phyloP scores from a whole-genome alignment of 2,888 invertebrate species.

The Lepidochitona cinerea region DNA sequence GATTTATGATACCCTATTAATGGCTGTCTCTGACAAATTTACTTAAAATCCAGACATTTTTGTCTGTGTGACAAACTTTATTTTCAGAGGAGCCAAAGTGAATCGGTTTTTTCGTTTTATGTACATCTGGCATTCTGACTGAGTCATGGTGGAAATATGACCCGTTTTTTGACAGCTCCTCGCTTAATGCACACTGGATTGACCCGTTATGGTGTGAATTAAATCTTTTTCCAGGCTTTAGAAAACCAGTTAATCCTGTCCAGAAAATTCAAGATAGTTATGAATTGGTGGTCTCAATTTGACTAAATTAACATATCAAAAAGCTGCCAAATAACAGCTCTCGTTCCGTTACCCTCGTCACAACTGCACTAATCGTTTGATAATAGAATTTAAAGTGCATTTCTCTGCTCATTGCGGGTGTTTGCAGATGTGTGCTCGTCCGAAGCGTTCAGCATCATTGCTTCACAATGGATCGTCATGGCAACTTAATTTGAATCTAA shows the following conservation, averaged over 20 bases:
- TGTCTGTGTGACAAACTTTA: no score
- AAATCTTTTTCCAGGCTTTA: neutral
- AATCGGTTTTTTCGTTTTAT: no score
- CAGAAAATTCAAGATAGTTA: neutral
- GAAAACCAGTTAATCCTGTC: neutral
- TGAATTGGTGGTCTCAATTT: neutral
- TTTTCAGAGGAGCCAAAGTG: no score
- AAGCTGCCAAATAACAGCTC: neutral
- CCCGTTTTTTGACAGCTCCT: neutral
- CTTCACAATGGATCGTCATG: neutral
- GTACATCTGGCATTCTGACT: neutral
- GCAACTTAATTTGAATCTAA: no score
- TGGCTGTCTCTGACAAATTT: no score
- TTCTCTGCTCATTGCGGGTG: neutral
- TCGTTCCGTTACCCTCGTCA: neutral
- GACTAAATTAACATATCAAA: neutral
- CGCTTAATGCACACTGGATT: conserved; percentile 4
- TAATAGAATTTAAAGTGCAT: neutral
- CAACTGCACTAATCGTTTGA: neutral
- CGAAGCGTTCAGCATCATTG: neutral
- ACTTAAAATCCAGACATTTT: no score
- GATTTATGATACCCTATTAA: no score
- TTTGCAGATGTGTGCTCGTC: neutral
- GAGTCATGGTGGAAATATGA: neutral
- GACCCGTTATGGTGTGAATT: neutral